A percentile compares a stretch with the other conserved stretches of the same genome.
Evolutionary conservation across 2,888 invertebrate species (phyloP).

Genomic region (Callosobruchus maculatus): DNA sequence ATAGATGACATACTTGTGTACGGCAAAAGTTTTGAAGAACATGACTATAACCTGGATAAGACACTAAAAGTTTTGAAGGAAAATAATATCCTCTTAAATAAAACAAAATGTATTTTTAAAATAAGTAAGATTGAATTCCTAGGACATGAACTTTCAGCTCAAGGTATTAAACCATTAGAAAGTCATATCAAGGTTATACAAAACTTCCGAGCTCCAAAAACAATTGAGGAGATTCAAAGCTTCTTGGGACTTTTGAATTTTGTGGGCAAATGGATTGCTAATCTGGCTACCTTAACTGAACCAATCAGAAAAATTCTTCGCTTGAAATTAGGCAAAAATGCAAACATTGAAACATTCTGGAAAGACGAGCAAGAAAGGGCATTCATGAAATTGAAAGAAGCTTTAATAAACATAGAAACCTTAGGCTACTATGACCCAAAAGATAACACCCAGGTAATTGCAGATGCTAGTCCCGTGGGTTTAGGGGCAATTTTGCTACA

Average conservation of each 20-base stretch:
- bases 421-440: too few species aligned
- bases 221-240: constrained; percentile 17
- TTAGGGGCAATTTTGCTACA: not conserved
- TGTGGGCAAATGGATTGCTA: constrained; percentile 28
- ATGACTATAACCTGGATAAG: too few species aligned
- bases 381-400: constrained; percentile 14
- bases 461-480: not conserved
- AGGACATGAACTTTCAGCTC: too few species aligned
- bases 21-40: too few species aligned
- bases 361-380: constrained; percentile 8
- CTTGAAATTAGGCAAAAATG: constrained; percentile 29
- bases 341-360: constrained; percentile 24
- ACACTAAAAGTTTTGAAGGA: too few species aligned
- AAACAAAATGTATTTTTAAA: too few species aligned
- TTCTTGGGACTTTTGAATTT: constrained; percentile 32
- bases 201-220: constrained; percentile 6
- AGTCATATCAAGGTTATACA: too few species aligned
- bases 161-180: too few species aligned
- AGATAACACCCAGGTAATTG: constrained; percentile 11
- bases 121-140: too few species aligned
- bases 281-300: constrained; percentile 21
- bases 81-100: too few species aligned
- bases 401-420: constrained; percentile 10
- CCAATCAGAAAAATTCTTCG: constrained; percentile 12
- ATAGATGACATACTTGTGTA: too few species aligned